Percentiles rank a stretch among this genome's conserved stretches.
These are phyloP conservation scores for Phalacrocorax carbo DNA, from an alignment of 2,113 vertebrate genomes.

Conservation along the genomic window DNA sequence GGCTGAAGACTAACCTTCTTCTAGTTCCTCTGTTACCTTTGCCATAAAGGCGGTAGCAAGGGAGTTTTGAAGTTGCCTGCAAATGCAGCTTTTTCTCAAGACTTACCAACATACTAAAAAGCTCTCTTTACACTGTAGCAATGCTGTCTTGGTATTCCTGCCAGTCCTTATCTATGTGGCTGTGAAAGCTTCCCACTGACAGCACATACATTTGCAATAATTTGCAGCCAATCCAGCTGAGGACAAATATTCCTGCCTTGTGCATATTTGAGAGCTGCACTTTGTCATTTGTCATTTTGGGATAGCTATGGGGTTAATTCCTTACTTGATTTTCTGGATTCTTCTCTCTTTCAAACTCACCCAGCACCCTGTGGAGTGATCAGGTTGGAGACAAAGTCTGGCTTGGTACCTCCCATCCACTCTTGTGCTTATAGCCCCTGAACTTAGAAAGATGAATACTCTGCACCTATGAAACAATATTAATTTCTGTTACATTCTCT, in stretches of 20 bases:
- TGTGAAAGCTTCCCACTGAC: background rate
- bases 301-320: background rate
- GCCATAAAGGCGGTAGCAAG: background rate
- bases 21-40: background rate
- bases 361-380: background rate
- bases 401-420: background rate
- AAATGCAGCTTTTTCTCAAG: background rate
- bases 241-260: background rate
- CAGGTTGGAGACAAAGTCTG: background rate
- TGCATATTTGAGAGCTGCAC: background rate
- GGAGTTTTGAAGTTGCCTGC: background rate
- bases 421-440: background rate
- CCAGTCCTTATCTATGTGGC: background rate
- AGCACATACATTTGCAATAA: background rate
- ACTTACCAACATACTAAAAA: background rate
- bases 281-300: background rate
- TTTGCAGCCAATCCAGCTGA: background rate
- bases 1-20: background rate
- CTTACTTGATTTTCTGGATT: background rate
- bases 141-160: background rate
- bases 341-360: background rate
- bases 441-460: background rate
- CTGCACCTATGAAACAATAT: accelerated
- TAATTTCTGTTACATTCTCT: background rate
- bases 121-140: background rate